phyloP scores from a whole-genome alignment of 2,888 invertebrate species.

The Phyllotreta cruciferae region DNA sequence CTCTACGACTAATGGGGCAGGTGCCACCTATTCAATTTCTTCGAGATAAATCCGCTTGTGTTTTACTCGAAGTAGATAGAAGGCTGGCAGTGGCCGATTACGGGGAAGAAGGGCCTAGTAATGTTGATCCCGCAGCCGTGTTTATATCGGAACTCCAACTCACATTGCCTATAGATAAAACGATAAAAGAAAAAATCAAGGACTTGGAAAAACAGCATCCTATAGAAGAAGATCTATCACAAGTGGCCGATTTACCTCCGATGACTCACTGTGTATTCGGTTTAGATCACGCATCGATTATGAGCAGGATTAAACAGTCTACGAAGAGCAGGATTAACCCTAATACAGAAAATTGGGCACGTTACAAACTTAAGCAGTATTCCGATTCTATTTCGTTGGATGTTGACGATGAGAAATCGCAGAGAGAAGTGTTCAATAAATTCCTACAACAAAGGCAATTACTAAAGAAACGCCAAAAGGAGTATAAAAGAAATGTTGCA shows the following conservation, averaged over 20 bases:
- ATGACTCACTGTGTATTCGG: slow-evolving; percentile 79
- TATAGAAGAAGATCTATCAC: slow-evolving; percentile 54
- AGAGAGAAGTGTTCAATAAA: slow-evolving; percentile 63
- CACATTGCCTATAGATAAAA: slow-evolving; percentile 62
- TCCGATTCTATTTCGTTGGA: slow-evolving; percentile 48
- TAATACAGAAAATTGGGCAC: slow-evolving; percentile 34
- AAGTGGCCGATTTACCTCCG: slow-evolving; percentile 62
- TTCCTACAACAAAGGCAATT: slow-evolving; percentile 66
- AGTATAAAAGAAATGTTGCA: neutral
- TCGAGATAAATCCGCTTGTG: slow-evolving; percentile 61
- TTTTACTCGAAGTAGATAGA: slow-evolving; percentile 66
- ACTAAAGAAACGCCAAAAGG: slow-evolving; percentile 9
- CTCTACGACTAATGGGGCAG: slow-evolving; percentile 75
- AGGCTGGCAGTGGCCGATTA: slow-evolving; percentile 70
- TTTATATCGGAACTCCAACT: slow-evolving; percentile 58
- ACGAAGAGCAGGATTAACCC: neutral
- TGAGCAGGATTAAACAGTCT: slow-evolving; percentile 57
- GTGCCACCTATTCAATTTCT: slow-evolving; percentile 79
- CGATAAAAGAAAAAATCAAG: slow-evolving; percentile 56
- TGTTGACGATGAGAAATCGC: slow-evolving; percentile 52
- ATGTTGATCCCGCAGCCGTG: slow-evolving; percentile 50
- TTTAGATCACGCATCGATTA: slow-evolving; percentile 71
- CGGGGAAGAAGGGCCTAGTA: slow-evolving; percentile 69
- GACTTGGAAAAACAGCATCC: slow-evolving; percentile 44
- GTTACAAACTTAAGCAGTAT: slow-evolving; percentile 40